Base-by-base conservation (phyloP, 92 coral and sea anemone species). In the Palythoa grandiflora region DNA sequence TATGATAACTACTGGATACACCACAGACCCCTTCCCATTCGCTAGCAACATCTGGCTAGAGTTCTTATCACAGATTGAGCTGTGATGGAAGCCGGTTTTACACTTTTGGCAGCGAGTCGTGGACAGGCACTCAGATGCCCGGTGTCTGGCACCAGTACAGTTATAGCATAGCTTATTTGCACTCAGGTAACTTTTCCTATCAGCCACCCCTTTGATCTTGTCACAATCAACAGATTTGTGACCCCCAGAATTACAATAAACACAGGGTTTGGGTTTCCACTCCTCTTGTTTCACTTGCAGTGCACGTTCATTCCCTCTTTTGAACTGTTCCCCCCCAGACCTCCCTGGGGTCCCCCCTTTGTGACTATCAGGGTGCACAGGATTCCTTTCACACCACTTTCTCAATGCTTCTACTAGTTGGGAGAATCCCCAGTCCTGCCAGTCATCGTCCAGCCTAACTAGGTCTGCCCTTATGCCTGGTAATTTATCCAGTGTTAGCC, bases 191-290 rank as follows among this genome's bases (percentile, higher is more conserved):
- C 90, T 92, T 83, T 72, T 92, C 76, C 94, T 74, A 15, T 79
- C 84, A 35, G 87, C 63, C 14, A 88, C 89, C 44, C 84, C 89
- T 85, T 72, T 77, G n/a, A 92, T 88, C 76, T 89, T 86, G 83
- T 91, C 91, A 71, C 94, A 94, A 53, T 91, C 90, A 40, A 87
- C 92, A 19, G 93, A 87, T 68, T 84, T 91, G 61, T 86, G 84
- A 15, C 73, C 75, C 72, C 84, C 79, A 50, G 84, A 86, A 15
- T 76, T 79, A 73, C 93, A 91, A 77, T 90, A 90, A 28, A 88
- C 93, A 75, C 93, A 93, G 40, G 87, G 90, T 83, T 72, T 17
- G 38, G 84, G 76, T 66, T 89, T 92, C 86, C 89, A 83, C 0
- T 71, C 57, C 72, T 83, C 94, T 53, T 90, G 89, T 70, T 63